These are phyloP conservation scores for Periparus ater DNA, from an alignment of 2,797 vertebrate species.

Conservation along the genomic window DNA sequence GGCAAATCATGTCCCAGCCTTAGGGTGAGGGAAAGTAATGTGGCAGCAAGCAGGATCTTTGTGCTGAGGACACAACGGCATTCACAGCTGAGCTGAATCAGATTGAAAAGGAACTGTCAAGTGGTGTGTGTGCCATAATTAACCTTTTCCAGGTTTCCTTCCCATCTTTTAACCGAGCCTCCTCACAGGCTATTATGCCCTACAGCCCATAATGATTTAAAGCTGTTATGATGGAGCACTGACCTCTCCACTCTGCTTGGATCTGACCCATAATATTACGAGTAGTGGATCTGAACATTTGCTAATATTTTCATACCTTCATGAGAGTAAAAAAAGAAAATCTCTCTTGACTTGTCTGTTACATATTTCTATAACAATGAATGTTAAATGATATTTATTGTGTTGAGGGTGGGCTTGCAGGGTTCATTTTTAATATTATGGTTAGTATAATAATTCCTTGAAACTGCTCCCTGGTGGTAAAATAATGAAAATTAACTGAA, in stretches of 20 bases:
- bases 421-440: slow-evolving; percentile 61
- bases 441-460: slow-evolving; percentile 67
- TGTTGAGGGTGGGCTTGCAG: slow-evolving; percentile 14
- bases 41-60: not conserved
- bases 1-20: not conserved
- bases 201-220: slow-evolving; percentile 69
- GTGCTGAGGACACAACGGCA: not conserved
- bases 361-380: slow-evolving; percentile 48
- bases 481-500: slow-evolving; percentile 69
- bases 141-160: slow-evolving; percentile 67
- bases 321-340: slow-evolving; percentile 1
- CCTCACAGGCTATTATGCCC: slow-evolving; percentile 60
- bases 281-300: slow-evolving; percentile 30
- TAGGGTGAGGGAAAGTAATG: not conserved
- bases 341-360: slow-evolving; percentile 1
- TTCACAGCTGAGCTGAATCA: slow-evolving; percentile 59
- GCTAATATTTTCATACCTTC: slow-evolving; percentile 57
- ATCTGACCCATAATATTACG: slow-evolving; percentile 71
- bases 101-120: slow-evolving; percentile 69
- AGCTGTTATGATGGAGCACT: slow-evolving; percentile 58
- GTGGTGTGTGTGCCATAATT: slow-evolving; percentile 54
- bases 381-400: slow-evolving; percentile 58
- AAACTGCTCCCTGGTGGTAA: slow-evolving; percentile 54
- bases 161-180: slow-evolving; percentile 60
- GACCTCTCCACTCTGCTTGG: slow-evolving; percentile 42